Evolutionary conservation across 2,113 vertebrate species (phyloP).

Genomic region (Petromus typicus): DNA sequence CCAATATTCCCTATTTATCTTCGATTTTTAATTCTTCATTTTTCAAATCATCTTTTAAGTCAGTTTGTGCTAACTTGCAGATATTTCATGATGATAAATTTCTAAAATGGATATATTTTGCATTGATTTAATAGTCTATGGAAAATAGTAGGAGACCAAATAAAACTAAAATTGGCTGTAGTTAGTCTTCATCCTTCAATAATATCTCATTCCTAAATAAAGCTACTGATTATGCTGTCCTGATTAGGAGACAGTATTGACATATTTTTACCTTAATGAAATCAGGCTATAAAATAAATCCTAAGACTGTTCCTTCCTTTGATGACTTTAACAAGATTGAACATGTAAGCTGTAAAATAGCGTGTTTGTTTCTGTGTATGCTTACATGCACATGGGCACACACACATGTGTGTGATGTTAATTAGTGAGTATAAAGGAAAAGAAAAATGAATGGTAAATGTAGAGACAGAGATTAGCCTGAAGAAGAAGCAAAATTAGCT

Average conservation of each 20-base stretch:
- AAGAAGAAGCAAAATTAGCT: not conserved
- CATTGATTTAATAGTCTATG: not conserved
- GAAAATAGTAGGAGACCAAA: not conserved
- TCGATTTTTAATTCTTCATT: not conserved
- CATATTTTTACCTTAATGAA: slow-evolving; percentile 32
- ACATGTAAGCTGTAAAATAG: not conserved
- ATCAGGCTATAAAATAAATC: not conserved
- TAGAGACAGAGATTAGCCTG: not conserved
- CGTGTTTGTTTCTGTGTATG: not conserved
- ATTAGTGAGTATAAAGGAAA: not conserved
- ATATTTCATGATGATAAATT: not conserved
- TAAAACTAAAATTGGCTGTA: not conserved
- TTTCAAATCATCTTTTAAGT: not conserved
- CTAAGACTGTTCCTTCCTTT: not conserved
- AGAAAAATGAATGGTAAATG: not conserved
- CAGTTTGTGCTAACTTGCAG: not conserved
- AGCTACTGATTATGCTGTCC: not conserved
- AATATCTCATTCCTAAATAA: not conserved
- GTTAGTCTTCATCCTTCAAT: slow-evolving; percentile 24
- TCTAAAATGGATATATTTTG: not conserved
- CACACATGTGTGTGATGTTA: not conserved
- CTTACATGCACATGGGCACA: not conserved
- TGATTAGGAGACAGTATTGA: not conserved
- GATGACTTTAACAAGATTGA: not conserved
- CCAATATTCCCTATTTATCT: not conserved